Evolutionary conservation across 2,888 invertebrate genomes (phyloP).

Genomic region (Hanleya hanleyi): DNA sequence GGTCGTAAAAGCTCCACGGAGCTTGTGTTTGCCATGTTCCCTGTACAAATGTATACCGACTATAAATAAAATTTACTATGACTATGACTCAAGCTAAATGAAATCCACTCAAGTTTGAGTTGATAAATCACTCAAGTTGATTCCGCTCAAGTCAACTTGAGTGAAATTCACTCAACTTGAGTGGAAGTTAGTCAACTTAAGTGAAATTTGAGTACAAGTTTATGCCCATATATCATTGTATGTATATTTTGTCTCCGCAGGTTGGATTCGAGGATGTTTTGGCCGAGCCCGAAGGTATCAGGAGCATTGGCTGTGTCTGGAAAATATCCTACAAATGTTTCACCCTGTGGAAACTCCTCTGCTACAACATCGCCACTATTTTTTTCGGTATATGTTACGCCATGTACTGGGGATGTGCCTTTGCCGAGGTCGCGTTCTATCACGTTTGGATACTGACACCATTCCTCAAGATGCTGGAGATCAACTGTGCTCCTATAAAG

Average conservation of each 20-base stretch:
- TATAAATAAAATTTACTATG: neutral
- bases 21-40: neutral
- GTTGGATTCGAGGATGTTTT: conserved; percentile 69
- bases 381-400: conserved; percentile 81
- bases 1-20: neutral
- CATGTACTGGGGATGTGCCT: conserved; percentile 75
- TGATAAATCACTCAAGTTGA: too few species aligned
- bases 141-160: too few species aligned
- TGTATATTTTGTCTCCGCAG: conserved; percentile 71
- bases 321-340: conserved; percentile 80
- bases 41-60: neutral
- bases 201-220: too few species aligned
- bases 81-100: neutral
- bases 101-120: too few species aligned
- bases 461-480: conserved; percentile 52
- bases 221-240: too few species aligned
- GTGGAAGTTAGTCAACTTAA: too few species aligned
- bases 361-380: conserved; percentile 81
- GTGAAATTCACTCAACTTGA: too few species aligned
- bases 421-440: conserved; percentile 77
- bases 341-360: conserved; percentile 79
- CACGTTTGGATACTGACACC: conserved; percentile 40
- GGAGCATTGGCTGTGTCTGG: conserved; percentile 80
- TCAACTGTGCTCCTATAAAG: conserved; percentile 71
- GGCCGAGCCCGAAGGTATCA: conserved; percentile 31